A percentile compares a stretch with the other conserved stretches of the same genome.
Evolutionary conservation across 1,140 invertebrate species (phyloP).

Genomic region (Cyclargus thomasi): DNA sequence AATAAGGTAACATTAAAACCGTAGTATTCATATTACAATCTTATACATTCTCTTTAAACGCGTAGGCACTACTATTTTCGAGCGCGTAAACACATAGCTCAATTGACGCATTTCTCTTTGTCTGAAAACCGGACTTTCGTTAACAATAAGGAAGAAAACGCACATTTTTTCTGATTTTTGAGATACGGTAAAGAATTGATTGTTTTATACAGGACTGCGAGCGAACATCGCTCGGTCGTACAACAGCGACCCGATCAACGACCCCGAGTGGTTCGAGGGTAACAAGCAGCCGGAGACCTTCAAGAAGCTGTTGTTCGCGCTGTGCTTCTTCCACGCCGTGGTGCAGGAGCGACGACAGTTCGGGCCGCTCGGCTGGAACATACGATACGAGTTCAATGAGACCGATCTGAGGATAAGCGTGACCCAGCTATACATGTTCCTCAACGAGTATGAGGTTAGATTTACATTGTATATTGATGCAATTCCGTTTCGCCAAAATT

Average conservation of each 20-base stretch:
- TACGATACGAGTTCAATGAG: conserved; percentile 96
- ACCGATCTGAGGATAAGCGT: conserved; percentile 93
- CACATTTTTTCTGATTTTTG: no score
- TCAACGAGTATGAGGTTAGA: conserved; percentile 86
- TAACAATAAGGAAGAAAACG: no score
- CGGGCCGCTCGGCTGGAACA: conserved; percentile 96
- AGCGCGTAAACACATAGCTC: no score
- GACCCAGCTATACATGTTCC: conserved; percentile 91
- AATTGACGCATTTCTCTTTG: no score
- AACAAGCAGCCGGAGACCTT: conserved; percentile 86
- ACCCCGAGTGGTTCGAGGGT: conserved; percentile 91
- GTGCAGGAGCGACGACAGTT: conserved; percentile 93
- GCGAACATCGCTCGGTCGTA: conserved; percentile 87
- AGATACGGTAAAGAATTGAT: neutral
- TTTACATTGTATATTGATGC: no score
- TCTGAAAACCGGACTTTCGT: no score
- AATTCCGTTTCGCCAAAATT: no score
- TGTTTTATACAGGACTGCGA: conserved; percentile 71
- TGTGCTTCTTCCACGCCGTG: conserved; percentile 96
- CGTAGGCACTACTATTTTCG: no score
- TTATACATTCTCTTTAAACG: no score
- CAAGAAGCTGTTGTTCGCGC: conserved; percentile 90
- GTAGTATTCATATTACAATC: no score
- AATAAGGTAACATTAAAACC: no score
- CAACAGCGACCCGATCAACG: conserved; percentile 89